A percentile compares a stretch with the other conserved stretches of the same genome.
phyloP scores from a whole-genome alignment of 2,888 invertebrate species.

The Anodontia alba region DNA sequence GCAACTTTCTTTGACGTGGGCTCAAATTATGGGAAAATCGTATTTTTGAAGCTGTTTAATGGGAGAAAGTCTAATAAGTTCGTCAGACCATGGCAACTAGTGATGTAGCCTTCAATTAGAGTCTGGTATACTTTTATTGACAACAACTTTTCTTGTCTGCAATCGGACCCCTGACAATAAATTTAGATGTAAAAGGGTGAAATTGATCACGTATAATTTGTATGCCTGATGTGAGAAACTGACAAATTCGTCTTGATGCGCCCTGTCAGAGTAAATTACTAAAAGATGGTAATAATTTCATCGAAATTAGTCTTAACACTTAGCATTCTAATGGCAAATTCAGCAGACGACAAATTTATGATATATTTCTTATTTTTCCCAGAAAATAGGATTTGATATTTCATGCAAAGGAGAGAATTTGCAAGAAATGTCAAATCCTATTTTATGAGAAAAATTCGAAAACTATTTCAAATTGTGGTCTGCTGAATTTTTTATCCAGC shows the following conservation, averaged over 20 bases:
- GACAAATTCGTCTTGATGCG: slow-evolving; percentile 44
- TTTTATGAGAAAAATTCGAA: too few relatives aligned
- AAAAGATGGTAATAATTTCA: background rate
- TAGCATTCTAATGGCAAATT: too few relatives aligned
- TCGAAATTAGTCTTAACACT: too few relatives aligned
- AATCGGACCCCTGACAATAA: background rate
- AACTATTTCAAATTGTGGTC: too few relatives aligned
- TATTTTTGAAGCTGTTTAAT: background rate
- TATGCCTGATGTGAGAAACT: slow-evolving; percentile 27
- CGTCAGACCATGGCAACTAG: slow-evolving; percentile 6
- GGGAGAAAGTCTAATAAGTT: background rate
- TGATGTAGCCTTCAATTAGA: background rate
- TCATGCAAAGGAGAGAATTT: too few relatives aligned
- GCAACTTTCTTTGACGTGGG: background rate
- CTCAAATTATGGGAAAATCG: slow-evolving; percentile 5
- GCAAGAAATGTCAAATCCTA: too few relatives aligned
- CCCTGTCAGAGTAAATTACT: slow-evolving; percentile 14
- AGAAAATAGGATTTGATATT: too few relatives aligned
- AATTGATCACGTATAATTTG: slow-evolving; percentile 54
- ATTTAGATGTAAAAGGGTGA: slow-evolving; percentile 27
- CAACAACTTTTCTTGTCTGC: background rate
- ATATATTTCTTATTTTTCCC: too few relatives aligned
- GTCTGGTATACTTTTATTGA: background rate
- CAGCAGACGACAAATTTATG: too few relatives aligned
- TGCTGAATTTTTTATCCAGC: too few relatives aligned